A percentile compares a stretch with the other conserved stretches of the same genome.
Evolutionary conservation across 2,797 vertebrate species (phyloP).

Genomic region (Argentina silus): DNA sequence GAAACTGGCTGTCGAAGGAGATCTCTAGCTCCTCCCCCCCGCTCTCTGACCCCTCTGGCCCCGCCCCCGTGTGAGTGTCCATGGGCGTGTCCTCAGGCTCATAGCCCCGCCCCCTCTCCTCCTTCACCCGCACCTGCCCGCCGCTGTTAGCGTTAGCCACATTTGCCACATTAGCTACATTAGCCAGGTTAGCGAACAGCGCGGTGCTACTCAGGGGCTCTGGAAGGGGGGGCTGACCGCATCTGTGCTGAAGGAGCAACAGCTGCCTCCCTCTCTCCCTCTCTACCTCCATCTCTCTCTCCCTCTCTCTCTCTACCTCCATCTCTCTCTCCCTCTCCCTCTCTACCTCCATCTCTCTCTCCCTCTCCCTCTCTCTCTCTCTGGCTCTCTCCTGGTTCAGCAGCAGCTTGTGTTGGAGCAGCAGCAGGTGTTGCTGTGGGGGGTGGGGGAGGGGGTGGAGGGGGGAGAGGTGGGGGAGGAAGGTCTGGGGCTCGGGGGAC

Average conservation of each 20-base stretch:
- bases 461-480: not conserved
- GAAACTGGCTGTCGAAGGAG: slow-evolving; percentile 85
- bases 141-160: not conserved
- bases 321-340: not conserved
- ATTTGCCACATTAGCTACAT: not conserved
- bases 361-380: not conserved
- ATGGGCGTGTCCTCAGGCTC: slow-evolving; percentile 65
- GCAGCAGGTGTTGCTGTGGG: slow-evolving; percentile 26
- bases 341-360: not conserved
- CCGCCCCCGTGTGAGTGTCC: slow-evolving; percentile 67
- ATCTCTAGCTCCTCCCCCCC: slow-evolving; percentile 74
- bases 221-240: slow-evolving; percentile 18
- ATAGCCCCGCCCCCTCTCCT: slow-evolving; percentile 45
- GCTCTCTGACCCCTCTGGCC: slow-evolving; percentile 31
- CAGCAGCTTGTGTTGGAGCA: slow-evolving; percentile 8
- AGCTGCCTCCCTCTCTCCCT: slow-evolving; percentile 14
- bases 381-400: slow-evolving; percentile 4
- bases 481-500: slow-evolving; percentile 10
- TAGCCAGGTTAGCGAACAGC: not conserved
- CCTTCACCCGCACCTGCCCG: slow-evolving; percentile 57
- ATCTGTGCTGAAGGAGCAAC: slow-evolving; percentile 17
- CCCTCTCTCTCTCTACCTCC: not conserved
- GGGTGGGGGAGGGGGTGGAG: not conserved
- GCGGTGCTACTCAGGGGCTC: not conserved
- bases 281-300: not conserved